phyloP scores from a whole-genome alignment of 2,797 vertebrate species.

The Octomys mimax region DNA sequence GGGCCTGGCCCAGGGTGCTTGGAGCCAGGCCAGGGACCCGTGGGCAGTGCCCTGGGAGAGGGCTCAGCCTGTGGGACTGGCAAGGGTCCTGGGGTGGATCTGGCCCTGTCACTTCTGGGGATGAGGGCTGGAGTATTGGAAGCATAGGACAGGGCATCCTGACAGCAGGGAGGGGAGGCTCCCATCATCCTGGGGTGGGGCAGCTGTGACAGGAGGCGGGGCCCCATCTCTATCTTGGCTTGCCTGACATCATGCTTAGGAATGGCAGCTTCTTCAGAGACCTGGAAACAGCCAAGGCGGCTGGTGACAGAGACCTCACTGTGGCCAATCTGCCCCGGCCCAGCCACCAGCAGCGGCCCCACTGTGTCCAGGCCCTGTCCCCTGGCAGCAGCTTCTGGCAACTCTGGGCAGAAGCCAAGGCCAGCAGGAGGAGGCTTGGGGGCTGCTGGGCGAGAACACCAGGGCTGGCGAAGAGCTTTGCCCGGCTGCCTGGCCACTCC shows the following conservation, averaged over 20 bases:
- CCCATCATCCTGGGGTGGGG: fast-evolving
- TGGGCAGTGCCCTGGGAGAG: fast-evolving
- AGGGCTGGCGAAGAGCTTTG: fast-evolving
- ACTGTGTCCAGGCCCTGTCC: not conserved
- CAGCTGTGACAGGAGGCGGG: not conserved
- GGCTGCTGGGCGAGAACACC: fast-evolving
- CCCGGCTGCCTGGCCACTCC: not conserved
- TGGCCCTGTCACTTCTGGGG: not conserved
- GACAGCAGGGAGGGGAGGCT: fast-evolving
- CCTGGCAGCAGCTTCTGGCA: not conserved
- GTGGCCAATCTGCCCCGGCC: too few species aligned
- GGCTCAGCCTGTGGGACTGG: not conserved
- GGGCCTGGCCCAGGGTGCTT: fast-evolving
- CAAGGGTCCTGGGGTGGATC: fast-evolving
- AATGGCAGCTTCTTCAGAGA: constrained; percentile 90
- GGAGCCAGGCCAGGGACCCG: not conserved
- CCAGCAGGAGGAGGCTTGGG: not conserved
- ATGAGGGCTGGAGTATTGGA: too few species aligned
- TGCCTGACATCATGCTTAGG: constrained; percentile 89
- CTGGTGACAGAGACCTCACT: not conserved
- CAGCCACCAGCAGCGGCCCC: not conserved
- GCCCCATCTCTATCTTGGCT: constrained; percentile 71
- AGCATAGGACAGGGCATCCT: not conserved
- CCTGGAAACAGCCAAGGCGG: constrained; percentile 87
- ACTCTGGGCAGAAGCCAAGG: not conserved